Evolutionary conservation across 2,797 vertebrate species (phyloP), one percentile per base, ranked within the genome.

Genomic region (Paramormyrops hopkinsi): DNA sequence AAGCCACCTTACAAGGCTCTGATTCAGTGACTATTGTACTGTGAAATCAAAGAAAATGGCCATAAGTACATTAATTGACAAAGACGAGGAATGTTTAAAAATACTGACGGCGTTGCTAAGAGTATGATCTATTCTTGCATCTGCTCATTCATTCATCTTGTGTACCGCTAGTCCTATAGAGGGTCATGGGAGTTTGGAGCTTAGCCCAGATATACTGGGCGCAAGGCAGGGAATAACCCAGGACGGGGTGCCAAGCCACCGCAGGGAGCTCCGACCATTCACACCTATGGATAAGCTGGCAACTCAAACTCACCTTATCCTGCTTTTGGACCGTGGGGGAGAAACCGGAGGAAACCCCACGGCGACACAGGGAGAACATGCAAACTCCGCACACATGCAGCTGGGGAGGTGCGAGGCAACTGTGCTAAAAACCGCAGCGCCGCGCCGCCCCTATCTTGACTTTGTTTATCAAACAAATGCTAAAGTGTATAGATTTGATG

Each of bases 391-490:
- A 37, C 65, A 73, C 29, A 73, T 37, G 29, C 29, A 73, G 12
- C 29, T 73, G 12, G 29, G 29, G 29, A 73, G 29, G 65, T 33
- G 29, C 33, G 2, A 73, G 14, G 69, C 29, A 17, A 41, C 69
- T 73, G 33, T 41, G 79, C 79, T 46, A 17, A 46, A 37, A 29
- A 3, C 25, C 4, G 22, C 22, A 3, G 3, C 22, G 9, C 25
- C 3, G 1, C 4, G 62, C 25, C 14, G 2, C 51, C 14, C 51
- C 29, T 5, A 14, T 14, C 9, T 22, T 12, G 37, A n/a, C 17
- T 37, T 56, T 86, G 48, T 86, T 51, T 33, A 54, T 86, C 22
- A 86, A 54, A 86, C 46, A 85, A 85, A 85, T 29, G 82, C n/a
- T 29, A 51, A 51, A 48, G 44, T 22, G 46, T 7, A 73, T 73